Base-by-base conservation (phyloP, 2,888 invertebrate genomes). In the Zelleria hepariella region DNA sequence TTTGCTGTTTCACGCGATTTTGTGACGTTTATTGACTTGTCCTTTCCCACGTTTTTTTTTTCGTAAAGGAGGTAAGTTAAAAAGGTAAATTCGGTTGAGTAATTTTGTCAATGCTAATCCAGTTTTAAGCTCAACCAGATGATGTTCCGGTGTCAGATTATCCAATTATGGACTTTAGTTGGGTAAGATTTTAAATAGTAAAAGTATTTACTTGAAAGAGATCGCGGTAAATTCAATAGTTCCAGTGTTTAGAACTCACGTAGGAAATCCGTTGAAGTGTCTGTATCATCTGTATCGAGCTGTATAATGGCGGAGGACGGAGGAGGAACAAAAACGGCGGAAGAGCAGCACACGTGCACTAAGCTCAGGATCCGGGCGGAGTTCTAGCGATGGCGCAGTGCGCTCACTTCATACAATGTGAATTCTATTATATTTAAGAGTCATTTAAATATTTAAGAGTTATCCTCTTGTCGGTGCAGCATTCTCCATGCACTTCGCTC, bases 31-130 rank as follows among this genome's bases (percentile, higher is more conserved):
- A 75, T 75, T 75, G 74, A 71, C 76, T 72, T 70, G 74, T 77
- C 66, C 62, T 71, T 82, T 83, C 81, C 72, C 82, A 80, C 79
- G 81, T 27, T 10, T 49, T 51, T 10, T 49, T 51, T 21, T 51
- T 20, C 20, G 21, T 51, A 23, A 51, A 2, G 51, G 51, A 51
- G 32, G 23, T 23, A 51, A 42, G 42, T n/a, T n/a, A n/a, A n/a
- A n/a, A n/a, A n/a, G n/a, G n/a, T n/a, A n/a, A n/a, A 42, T 42
- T 15, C 15, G 1, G 32, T 42, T 42, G 32, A 42, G 32, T 42
- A 42, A 42, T 15, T 42, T 15, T 15, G 32, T 42, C 32, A 42
- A 42, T 42, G 15, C 32, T 10, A 42, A 42, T 42, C 32, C 15
- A 2, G 32, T 10, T 42, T 42, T 42, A 42, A 42, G 32, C 32